A percentile compares a stretch with the other conserved stretches of the same genome.
These are phyloP conservation scores for Danaus chrysippus DNA, from an alignment of 2,888 invertebrate genomes.

Conservation along the genomic window DNA sequence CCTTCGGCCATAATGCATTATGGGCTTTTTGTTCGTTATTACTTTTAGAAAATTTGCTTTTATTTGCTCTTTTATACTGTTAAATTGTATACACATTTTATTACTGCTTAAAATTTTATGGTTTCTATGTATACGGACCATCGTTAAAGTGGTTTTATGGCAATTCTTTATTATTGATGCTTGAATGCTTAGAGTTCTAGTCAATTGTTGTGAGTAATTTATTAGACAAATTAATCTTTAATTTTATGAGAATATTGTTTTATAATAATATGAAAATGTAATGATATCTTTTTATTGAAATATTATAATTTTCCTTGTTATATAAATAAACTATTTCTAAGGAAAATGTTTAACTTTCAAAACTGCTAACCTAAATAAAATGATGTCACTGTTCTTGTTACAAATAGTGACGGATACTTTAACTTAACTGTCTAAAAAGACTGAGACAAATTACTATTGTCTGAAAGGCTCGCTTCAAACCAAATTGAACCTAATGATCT, in stretches of 20 bases:
- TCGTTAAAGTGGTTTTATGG: conserved; percentile 34
- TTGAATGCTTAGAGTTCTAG: conserved; percentile 7
- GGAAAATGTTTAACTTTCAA: conserved; percentile 14
- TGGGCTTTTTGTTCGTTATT: conserved; percentile 41
- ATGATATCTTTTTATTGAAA: no score
- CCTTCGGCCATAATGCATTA: conserved; percentile 42
- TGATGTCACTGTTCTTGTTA: conserved; percentile 21
- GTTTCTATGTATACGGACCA: conserved; percentile 29
- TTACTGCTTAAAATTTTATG: conserved; percentile 52
- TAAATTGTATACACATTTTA: conserved; percentile 50
- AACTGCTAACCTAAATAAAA: conserved; percentile 28
- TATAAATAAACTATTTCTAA: no score
- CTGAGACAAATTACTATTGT: conserved; percentile 7
- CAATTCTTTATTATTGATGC: conserved; percentile 21
- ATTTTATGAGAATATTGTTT: background rate
- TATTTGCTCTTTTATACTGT: conserved; percentile 43
- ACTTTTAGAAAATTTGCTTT: conserved; percentile 47
- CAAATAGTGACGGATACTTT: conserved; percentile 2
- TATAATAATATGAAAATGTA: background rate
- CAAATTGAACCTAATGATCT: background rate
- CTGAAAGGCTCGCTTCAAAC: background rate
- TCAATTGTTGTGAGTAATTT: background rate
- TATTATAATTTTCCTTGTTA: no score
- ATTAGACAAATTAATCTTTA: background rate
- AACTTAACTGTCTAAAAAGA: conserved; percentile 7